Conservation (phyloP, 1,140 invertebrate species). For the Tetragnatha versicolor region DNA sequence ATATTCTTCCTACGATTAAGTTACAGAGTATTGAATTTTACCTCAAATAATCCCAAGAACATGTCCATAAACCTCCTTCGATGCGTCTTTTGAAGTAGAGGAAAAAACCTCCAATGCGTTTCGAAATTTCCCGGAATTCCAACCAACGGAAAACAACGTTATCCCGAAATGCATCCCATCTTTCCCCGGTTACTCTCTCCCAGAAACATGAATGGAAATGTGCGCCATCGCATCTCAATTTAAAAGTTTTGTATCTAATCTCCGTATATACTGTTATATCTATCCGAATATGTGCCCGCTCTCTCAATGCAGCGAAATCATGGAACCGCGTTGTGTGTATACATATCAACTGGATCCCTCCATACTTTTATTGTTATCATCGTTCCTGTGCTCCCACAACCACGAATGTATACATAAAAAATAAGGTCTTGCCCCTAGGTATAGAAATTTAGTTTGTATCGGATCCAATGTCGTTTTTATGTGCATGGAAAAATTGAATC, state of each 20-base stretch:
- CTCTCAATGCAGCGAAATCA: slow-evolving; percentile 31
- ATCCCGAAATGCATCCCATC: no score
- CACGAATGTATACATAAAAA: slow-evolving; percentile 47
- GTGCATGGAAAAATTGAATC: no score
- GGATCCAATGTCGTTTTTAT: slow-evolving; percentile 45
- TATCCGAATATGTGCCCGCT: slow-evolving; percentile 28
- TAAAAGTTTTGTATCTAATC: slow-evolving; percentile 51
- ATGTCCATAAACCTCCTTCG: no score
- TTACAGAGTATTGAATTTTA: no score
- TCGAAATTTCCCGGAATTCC: no score
- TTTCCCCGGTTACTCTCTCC: neutral
- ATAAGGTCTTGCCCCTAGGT: slow-evolving; percentile 25
- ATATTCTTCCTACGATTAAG: no score
- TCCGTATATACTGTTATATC: neutral
- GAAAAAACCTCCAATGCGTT: no score
- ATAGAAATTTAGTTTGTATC: slow-evolving; percentile 53
- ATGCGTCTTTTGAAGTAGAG: no score
- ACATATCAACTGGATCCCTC: no score
- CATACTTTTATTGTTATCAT: neutral
- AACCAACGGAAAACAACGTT: no score
- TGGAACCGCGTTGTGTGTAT: no score
- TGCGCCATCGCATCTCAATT: slow-evolving; percentile 18
- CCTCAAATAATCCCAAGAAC: no score
- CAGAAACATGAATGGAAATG: slow-evolving; percentile 37
- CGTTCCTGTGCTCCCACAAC: neutral